Percentiles rank a stretch among this genome's conserved stretches.
These are phyloP conservation scores for Promerops cafer DNA, from an alignment of 2,113 vertebrate genomes.

Conservation along the genomic window DNA sequence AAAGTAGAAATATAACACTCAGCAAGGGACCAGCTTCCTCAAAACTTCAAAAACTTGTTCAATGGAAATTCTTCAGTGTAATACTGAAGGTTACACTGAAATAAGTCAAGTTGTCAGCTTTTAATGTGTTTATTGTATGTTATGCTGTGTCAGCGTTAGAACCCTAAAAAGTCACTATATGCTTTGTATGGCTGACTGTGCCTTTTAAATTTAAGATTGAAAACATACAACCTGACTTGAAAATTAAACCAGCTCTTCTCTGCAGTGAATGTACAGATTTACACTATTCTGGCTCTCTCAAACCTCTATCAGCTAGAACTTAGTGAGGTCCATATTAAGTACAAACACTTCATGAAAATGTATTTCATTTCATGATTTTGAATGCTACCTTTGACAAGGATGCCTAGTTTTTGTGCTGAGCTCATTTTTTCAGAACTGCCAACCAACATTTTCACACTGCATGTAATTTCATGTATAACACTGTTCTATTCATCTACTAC, in stretches of 20 bases:
- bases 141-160: not conserved
- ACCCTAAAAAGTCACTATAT: not conserved
- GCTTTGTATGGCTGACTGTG: not conserved
- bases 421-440: not conserved
- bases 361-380: not conserved
- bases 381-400: not conserved
- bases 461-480: not conserved
- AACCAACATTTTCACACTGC: not conserved
- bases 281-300: not conserved
- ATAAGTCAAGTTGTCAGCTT: not conserved
- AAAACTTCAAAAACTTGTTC: not conserved
- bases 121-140: not conserved
- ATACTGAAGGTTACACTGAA: not conserved
- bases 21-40: not conserved
- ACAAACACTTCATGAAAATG: not conserved
- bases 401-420: not conserved
- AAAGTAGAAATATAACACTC: not conserved
- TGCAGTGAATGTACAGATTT: not conserved
- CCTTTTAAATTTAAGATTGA: not conserved
- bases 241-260: not conserved
- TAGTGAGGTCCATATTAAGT: not conserved
- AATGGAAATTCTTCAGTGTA: not conserved
- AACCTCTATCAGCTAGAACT: not conserved
- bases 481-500: not conserved
- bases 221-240: not conserved